Evolutionary conservation across 2,797 vertebrate species (phyloP).

Genomic region (Aphelocoma californica): DNA sequence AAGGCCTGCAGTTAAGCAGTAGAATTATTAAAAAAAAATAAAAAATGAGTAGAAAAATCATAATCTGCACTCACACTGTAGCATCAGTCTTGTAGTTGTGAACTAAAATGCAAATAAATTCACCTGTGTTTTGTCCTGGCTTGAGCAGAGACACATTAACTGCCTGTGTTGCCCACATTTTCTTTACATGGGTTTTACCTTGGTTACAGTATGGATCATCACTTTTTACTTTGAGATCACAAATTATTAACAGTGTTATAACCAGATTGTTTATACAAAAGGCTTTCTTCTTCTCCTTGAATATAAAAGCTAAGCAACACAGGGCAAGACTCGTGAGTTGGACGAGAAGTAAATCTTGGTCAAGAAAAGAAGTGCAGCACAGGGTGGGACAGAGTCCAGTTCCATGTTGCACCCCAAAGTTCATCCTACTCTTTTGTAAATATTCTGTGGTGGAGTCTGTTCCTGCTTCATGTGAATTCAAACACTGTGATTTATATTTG

Average conservation of each 20-base stretch:
- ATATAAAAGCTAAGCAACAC: background rate
- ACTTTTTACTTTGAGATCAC: background rate
- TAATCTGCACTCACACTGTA: background rate
- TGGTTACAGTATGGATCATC: background rate
- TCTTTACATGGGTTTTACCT: background rate
- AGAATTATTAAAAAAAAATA: background rate
- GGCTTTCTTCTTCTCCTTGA: background rate
- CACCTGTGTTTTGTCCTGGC: background rate
- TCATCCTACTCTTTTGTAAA: background rate
- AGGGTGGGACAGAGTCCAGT: background rate
- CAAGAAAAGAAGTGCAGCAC: background rate
- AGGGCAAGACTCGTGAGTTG: background rate
- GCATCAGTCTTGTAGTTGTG: background rate
- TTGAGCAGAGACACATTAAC: background rate
- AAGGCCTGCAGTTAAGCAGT: background rate
- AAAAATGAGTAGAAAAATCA: background rate
- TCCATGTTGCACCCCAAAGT: background rate
- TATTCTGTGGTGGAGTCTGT: conserved; percentile 8
- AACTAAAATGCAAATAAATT: background rate
- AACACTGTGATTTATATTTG: conserved; percentile 63
- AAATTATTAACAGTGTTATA: background rate
- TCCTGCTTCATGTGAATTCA: conserved; percentile 36
- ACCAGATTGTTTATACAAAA: background rate
- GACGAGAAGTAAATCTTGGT: background rate
- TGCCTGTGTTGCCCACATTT: background rate